phyloP scores from a whole-genome alignment of 2,113 vertebrate species.

The Turdus rufiventris region DNA sequence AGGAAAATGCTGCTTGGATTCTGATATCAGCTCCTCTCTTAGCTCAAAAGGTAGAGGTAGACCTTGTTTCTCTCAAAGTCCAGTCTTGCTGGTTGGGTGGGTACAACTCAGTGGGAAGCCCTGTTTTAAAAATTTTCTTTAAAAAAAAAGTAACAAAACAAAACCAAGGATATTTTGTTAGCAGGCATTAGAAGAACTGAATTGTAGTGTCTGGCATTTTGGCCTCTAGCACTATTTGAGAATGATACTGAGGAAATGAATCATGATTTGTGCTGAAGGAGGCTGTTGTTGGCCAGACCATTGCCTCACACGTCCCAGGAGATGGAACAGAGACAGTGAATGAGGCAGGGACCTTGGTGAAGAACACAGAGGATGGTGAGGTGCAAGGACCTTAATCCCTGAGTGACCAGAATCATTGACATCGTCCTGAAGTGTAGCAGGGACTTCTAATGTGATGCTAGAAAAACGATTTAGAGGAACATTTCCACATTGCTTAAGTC shows the following conservation, averaged over 20 bases:
- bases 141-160: neutral
- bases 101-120: neutral
- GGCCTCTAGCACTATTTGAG: neutral
- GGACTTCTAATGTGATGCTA: neutral
- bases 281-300: neutral
- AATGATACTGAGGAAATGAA: conserved; percentile 36
- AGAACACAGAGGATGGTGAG: neutral
- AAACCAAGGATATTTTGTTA: neutral
- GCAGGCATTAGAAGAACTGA: neutral
- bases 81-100: neutral
- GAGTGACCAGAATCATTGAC: neutral
- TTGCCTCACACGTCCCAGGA: neutral
- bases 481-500: neutral
- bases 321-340: neutral
- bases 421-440: neutral
- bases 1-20: neutral
- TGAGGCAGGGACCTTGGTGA: neutral
- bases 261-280: conserved; percentile 4
- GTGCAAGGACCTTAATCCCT: neutral
- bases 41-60: neutral
- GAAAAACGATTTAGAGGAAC: neutral
- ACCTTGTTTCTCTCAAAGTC: neutral
- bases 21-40: neutral
- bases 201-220: conserved; percentile 12
- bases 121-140: neutral